Percentiles rank a stretch among this genome's conserved stretches.
Conservation (phyloP, 2,888 invertebrate species). For the Tortricodes alternella region DNA sequence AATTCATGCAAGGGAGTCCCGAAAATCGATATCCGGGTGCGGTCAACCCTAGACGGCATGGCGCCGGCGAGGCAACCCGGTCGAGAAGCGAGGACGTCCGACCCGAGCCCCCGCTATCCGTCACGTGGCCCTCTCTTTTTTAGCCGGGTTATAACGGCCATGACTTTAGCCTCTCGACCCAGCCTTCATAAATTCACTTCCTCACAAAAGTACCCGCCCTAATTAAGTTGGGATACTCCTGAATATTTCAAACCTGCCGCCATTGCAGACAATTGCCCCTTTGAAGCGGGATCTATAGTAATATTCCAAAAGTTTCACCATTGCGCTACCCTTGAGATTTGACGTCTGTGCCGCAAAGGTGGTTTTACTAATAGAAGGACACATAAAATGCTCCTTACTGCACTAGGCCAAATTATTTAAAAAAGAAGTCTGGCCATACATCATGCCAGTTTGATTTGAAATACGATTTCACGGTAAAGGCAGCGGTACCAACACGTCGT, state of each 20-base stretch:
- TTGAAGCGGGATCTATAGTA: constrained; percentile 48
- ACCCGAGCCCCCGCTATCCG: constrained; percentile 60
- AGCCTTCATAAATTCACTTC: constrained; percentile 57
- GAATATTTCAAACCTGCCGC: constrained; percentile 57
- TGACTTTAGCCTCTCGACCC: constrained; percentile 58
- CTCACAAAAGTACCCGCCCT: constrained; percentile 59
- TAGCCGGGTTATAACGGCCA: constrained; percentile 52
- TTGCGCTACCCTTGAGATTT: constrained; percentile 10
- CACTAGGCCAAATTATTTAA: not conserved
- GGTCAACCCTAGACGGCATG: constrained; percentile 67
- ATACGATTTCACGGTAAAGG: constrained; percentile 1
- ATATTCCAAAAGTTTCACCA: constrained; percentile 48
- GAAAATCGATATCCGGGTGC: constrained; percentile 54
- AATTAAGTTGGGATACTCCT: constrained; percentile 68
- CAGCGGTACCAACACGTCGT: constrained; percentile 10
- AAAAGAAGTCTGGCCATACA: constrained; percentile 1
- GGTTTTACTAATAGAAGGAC: constrained; percentile 9
- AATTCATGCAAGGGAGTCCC: constrained; percentile 40
- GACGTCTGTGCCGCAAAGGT: constrained; percentile 8
- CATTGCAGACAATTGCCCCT: constrained; percentile 44
- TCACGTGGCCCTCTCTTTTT: constrained; percentile 56
- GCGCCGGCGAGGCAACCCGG: constrained; percentile 66
- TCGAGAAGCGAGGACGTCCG: constrained; percentile 63
- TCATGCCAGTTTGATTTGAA: constrained; percentile 10
- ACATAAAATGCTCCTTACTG: not conserved